These are phyloP conservation scores for Ypsolopha sequella DNA, from an alignment of 2,888 invertebrate genomes.

Conservation along the genomic window DNA sequence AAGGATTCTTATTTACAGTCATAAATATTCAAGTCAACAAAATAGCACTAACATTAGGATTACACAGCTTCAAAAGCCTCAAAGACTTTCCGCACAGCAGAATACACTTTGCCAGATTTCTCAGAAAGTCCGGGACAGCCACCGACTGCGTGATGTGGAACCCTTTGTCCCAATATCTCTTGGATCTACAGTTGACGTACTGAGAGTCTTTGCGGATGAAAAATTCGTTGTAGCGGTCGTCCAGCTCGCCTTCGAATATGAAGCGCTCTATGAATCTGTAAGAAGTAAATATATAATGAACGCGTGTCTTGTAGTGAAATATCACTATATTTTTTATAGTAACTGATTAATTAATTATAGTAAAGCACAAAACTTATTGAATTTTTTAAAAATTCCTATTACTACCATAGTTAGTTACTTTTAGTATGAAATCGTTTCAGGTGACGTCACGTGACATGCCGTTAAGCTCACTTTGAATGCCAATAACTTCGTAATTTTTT, in stretches of 20 bases:
- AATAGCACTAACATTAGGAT: constrained; percentile 71
- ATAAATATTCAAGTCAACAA: background rate
- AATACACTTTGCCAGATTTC: constrained; percentile 73
- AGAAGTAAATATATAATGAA: constrained; percentile 3
- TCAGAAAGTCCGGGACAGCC: constrained; percentile 77
- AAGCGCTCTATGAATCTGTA: constrained; percentile 82
- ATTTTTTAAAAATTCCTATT: too few species aligned
- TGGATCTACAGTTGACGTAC: constrained; percentile 73
- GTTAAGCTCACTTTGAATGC: too few species aligned
- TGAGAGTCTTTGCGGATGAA: constrained; percentile 81
- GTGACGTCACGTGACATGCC: too few species aligned
- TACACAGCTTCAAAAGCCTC: constrained; percentile 76
- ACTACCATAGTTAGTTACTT: too few species aligned
- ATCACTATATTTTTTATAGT: too few species aligned
- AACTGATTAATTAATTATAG: too few species aligned
- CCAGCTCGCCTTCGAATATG: constrained; percentile 86
- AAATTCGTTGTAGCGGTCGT: constrained; percentile 86
- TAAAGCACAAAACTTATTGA: too few species aligned
- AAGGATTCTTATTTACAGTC: too few species aligned
- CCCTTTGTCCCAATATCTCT: constrained; percentile 77
- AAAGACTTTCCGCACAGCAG: constrained; percentile 82
- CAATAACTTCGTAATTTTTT: too few species aligned
- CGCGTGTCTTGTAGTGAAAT: too few species aligned
- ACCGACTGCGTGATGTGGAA: constrained; percentile 63
- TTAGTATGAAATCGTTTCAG: too few species aligned